Base-by-base conservation (phyloP, 2,888 invertebrate species). In the Dryocosmus kuriphilus region DNA sequence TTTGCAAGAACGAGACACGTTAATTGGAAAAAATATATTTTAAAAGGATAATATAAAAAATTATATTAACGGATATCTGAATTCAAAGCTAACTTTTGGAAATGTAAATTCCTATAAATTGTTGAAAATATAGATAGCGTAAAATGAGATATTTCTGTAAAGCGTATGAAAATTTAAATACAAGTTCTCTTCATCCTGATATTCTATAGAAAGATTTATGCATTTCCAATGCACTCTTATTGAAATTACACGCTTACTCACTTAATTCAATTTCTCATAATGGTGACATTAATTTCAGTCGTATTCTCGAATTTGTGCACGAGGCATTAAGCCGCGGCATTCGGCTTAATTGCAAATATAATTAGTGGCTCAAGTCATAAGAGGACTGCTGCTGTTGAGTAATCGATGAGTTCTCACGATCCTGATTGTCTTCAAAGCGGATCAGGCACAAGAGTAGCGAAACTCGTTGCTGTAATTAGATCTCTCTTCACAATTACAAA, bases 271-370 rank as follows among this genome's bases (percentile, higher is more conserved):
- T 46, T 5, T 16, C 46, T 46, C 16, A 22, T 65, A 65, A 65
- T 38, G 16, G 24, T 24, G 22, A 82, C 81, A 84, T 84, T 85
- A 85, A 84, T 86, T 87, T 85, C 84, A 86, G 88, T 86, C 85
- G 83, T 84, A 81, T 85, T 83, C 85, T 84, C 81, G 86, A 86
- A 86, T 86, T 86, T 86, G 86, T 86, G 86, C 86, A 82, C 81
- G 85, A 84, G 85, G 84, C 84, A 86, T 87, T 87, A 86, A 87
- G 82, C 83, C 81, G 79, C 78, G 75, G 74, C 80, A 81, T 80
- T 82, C 78, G 84, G 84, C 86, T 87, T 89, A 89, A 89, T 89
- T 89, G 88, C 88, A 84, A 88, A 87, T 84, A 87, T 89, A 89
- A 89, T 89, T 89, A 89, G 87, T 87, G 85, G 86, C 85, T 87